Percentiles rank a stretch among this genome's conserved stretches.
phyloP scores from a whole-genome alignment of 2,797 vertebrate species.

The Hipposideros larvatus region DNA sequence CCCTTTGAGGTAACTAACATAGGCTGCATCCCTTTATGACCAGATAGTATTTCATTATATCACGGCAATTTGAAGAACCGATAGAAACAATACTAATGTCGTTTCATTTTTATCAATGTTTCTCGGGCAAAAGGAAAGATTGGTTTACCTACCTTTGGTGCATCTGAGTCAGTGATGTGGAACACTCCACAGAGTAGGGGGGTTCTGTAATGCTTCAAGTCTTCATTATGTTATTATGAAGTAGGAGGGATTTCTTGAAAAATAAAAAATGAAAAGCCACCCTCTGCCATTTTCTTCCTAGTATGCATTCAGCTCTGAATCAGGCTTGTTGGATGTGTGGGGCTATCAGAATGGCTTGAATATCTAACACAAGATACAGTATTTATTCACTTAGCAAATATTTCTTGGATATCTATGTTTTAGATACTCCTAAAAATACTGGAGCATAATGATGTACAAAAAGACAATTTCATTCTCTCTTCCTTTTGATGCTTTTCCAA shows the following conservation, averaged over 20 bases:
- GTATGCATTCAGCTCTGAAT: background rate
- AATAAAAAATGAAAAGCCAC: background rate
- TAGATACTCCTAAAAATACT: constrained; percentile 15
- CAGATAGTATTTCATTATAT: background rate
- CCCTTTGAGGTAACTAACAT: background rate
- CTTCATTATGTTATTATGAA: background rate
- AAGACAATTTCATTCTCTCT: background rate
- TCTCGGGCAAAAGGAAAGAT: constrained; percentile 25
- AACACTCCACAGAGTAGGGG: background rate
- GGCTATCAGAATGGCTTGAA: background rate
- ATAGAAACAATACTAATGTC: background rate
- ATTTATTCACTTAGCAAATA: constrained; percentile 3
- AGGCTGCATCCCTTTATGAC: background rate
- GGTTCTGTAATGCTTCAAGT: background rate
- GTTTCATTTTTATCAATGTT: background rate
- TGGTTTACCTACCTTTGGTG: background rate
- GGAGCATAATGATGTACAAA: background rate
- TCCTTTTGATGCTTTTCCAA: background rate
- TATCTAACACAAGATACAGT: background rate
- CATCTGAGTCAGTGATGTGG: background rate
- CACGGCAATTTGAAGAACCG: background rate
- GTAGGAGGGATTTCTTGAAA: background rate
- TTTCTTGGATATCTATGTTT: background rate
- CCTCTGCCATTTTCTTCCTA: background rate
- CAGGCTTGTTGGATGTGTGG: background rate